Conservation (phyloP, 2,113 vertebrate genomes). For the Anguilla japonica region DNA sequence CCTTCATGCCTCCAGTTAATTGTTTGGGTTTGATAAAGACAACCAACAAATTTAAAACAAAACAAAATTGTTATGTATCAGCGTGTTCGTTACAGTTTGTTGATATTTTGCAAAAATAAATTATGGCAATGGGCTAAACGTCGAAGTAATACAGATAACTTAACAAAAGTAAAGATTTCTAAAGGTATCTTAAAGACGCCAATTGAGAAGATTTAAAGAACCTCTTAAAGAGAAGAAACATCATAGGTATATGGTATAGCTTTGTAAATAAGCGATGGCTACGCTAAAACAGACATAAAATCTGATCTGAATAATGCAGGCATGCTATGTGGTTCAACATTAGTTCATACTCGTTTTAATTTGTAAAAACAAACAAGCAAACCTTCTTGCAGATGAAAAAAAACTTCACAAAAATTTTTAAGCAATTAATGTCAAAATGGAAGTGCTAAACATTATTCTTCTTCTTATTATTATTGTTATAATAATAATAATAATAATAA, state of each 20-base stretch:
- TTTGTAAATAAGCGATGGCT: not conserved
- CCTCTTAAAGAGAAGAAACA: not conserved
- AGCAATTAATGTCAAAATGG: too few species aligned
- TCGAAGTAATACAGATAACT: too few species aligned
- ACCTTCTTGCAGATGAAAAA: too few species aligned
- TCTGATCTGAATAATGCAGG: not conserved
- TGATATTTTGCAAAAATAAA: not conserved
- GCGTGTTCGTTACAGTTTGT: not conserved
- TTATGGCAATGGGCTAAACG: not conserved
- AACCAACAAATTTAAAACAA: not conserved
- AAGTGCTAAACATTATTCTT: too few species aligned
- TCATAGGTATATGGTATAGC: not conserved
- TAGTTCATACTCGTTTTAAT: too few species aligned
- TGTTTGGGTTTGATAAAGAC: not conserved
- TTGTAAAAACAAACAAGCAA: too few species aligned
- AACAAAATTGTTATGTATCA: not conserved
- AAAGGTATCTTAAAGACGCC: not conserved
- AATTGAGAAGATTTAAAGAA: too few species aligned
- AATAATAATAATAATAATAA: too few species aligned
- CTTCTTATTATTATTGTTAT: too few species aligned
- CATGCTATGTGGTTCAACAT: not conserved
- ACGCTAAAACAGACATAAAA: not conserved
- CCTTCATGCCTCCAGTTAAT: not conserved
- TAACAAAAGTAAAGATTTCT: not conserved
- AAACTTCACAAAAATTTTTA: too few species aligned